Evolutionary conservation across 2,888 invertebrate species (phyloP), one percentile per base, ranked within the genome.

Genomic region (Steinernema scapterisci): DNA sequence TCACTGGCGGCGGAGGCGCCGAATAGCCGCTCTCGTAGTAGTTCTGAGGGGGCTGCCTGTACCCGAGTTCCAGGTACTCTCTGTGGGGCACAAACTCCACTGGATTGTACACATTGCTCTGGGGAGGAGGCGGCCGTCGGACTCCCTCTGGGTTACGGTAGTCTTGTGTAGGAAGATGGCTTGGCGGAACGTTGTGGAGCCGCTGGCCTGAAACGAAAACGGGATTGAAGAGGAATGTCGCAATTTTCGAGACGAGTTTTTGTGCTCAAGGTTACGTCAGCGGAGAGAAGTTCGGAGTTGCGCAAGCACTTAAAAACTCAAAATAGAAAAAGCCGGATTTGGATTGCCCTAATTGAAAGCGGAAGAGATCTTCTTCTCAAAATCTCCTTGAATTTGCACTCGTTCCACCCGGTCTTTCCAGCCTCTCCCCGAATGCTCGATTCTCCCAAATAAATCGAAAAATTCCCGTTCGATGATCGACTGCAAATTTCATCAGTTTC

Each of bases 21-120:
- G 63, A 31, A n/a, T 63, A 63, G 13, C 63, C 63, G 63, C 63
- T 63, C 16, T 63, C 63, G 63, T 25, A 63, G 63, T 27, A 63
- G 63, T 63, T 63, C 31, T 27, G 27, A 27, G 63, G 63, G 11
- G 63, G 63, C 38, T 27, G 63, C 13, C 63, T 27, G 38, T 63
- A 63, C 31, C 63, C 63, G 2, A 63, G 31, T n/a, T 63, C 63
- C 16, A 63, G 63, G 38, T 63, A 63, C 63, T 63, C 63, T 31
- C 27, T 63, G 63, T 63, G 63, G 16, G 63, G 63, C 16, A 63
- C 63, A 27, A 63, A 63, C 63, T 63, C 31, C 63, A 63, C 63
- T 1, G 63, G 63, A 13, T 63, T 63, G 63, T 27, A 63, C 3
- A 63, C 63, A 27, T 63, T 63, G 16, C 16, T 16, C 31, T 63